phyloP scores from a whole-genome alignment of 2,797 vertebrate species.

The Momotus momota region DNA sequence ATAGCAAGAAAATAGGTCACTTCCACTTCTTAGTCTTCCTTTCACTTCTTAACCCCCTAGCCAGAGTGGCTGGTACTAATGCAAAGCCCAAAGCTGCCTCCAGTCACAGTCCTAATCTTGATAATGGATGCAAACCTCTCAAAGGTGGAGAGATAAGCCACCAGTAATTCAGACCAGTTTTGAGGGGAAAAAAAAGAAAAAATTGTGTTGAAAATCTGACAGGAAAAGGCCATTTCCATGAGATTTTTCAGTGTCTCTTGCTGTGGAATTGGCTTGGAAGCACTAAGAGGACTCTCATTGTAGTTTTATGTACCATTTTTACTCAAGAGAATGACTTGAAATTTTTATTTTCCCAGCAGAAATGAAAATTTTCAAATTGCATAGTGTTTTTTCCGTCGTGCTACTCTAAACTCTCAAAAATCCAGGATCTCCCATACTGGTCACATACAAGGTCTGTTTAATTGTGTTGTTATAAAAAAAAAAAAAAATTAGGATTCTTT shows the following conservation, averaged over 20 bases:
- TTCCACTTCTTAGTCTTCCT: background rate
- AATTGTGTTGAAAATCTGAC: background rate
- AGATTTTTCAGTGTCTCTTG: background rate
- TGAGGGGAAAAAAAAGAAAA: background rate
- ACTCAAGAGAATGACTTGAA: background rate
- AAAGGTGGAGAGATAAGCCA: background rate
- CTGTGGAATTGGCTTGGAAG: background rate
- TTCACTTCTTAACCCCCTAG: background rate
- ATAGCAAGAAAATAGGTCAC: constrained; percentile 26
- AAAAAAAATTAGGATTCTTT: background rate
- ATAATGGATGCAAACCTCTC: background rate
- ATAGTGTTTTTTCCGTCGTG: background rate
- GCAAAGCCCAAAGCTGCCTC: background rate
- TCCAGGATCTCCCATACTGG: background rate
- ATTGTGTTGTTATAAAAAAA: background rate
- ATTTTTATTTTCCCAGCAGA: background rate
- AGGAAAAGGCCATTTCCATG: background rate
- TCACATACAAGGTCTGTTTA: background rate
- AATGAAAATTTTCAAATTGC: background rate
- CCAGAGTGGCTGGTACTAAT: background rate
- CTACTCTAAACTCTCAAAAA: background rate
- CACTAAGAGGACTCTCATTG: background rate
- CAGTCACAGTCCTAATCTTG: background rate
- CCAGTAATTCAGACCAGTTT: background rate
- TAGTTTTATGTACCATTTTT: background rate